Conservation (phyloP, 92 coral and sea anemone species). For the Metridium senile region DNA sequence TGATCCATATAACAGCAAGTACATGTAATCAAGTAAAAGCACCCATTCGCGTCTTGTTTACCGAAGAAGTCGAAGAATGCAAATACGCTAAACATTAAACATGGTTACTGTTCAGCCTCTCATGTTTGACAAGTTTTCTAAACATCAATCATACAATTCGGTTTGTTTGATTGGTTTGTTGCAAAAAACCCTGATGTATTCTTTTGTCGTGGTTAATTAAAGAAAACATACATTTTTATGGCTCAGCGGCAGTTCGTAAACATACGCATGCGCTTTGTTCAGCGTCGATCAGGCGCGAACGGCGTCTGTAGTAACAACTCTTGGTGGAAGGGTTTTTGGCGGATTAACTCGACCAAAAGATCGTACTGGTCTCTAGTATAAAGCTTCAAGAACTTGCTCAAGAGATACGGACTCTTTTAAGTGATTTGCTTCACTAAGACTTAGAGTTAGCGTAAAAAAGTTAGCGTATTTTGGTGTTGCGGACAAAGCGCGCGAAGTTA, state of each 20-base stretch:
- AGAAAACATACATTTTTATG: conserved; percentile 1
- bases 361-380: neutral
- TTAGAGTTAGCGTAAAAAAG: neutral
- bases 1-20: no score
- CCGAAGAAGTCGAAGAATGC: conserved; percentile 35
- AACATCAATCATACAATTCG: conserved; percentile 13
- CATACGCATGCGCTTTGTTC: conserved; percentile 73
- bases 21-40: no score
- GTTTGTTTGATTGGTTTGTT: conserved; percentile 11
- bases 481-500: conserved; percentile 13
- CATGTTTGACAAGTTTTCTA: conserved; percentile 26
- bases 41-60: conserved; percentile 31
- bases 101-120: conserved; percentile 16
- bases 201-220: conserved; percentile 18
- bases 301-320: conserved; percentile 94
- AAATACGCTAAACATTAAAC: conserved; percentile 9
- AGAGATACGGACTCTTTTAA: neutral
- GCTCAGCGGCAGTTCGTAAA: conserved; percentile 50
- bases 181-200: neutral
- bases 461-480: conserved; percentile 11
- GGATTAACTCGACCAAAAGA: neutral
- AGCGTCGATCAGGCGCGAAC: conserved; percentile 92
- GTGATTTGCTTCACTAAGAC: neutral
- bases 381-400: neutral
- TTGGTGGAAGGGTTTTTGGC: neutral